Evolutionary conservation across 2,113 vertebrate species (phyloP).

Genomic region (Corythaeola cristata): DNA sequence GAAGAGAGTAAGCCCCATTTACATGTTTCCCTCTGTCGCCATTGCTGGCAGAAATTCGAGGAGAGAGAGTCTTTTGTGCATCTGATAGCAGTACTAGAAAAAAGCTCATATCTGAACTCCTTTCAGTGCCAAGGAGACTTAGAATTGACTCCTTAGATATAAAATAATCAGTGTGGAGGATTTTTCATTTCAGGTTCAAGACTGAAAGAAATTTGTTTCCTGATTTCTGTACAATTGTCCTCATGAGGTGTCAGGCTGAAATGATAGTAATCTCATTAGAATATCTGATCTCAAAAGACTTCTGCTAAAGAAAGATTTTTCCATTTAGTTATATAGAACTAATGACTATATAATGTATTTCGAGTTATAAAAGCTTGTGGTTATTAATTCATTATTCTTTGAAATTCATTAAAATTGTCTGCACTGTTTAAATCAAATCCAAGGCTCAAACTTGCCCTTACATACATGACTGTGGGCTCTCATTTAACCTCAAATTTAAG

Average conservation of each 20-base stretch:
- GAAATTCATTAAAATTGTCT: slow-evolving; percentile 50
- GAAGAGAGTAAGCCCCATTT: background rate
- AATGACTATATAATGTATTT: slow-evolving; percentile 64
- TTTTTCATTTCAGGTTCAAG: slow-evolving; percentile 32
- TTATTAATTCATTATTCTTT: slow-evolving; percentile 64
- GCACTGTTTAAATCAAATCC: slow-evolving; percentile 21
- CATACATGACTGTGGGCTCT: background rate
- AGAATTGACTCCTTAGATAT: background rate
- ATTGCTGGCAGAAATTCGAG: background rate
- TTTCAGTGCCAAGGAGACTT: background rate
- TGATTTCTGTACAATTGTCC: slow-evolving; percentile 18
- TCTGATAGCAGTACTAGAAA: background rate
- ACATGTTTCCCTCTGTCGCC: background rate
- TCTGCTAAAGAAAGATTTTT: slow-evolving; percentile 60
- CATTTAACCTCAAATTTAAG: background rate
- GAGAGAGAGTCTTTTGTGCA: background rate
- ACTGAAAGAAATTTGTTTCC: slow-evolving; percentile 22
- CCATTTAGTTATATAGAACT: slow-evolving; percentile 52
- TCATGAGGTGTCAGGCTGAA: slow-evolving; percentile 35
- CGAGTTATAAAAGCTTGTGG: slow-evolving; percentile 27
- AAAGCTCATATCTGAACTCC: background rate
- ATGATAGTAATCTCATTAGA: slow-evolving; percentile 58
- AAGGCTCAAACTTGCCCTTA: background rate
- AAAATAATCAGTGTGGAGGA: background rate
- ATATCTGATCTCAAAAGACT: slow-evolving; percentile 49